These are phyloP conservation scores for Mamestra configurata DNA, from an alignment of 1,140 invertebrate genomes.

Conservation along the genomic window DNA sequence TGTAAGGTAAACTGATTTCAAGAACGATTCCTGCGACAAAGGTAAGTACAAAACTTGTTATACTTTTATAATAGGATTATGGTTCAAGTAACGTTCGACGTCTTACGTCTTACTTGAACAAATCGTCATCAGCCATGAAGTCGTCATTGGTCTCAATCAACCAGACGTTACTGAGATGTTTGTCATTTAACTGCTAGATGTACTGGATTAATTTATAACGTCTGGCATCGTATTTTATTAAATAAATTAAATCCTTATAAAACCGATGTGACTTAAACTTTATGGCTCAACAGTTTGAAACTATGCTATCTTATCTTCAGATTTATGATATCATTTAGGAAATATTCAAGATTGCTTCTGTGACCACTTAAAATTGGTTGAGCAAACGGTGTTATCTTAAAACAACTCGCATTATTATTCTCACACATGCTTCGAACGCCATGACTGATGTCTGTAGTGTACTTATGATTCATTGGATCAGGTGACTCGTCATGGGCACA, in stretches of 20 bases:
- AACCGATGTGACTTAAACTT: constrained; percentile 1
- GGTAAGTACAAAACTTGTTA: constrained; percentile 31
- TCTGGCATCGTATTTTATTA: constrained; percentile 1
- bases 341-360: constrained; percentile 20
- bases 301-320: constrained; percentile 26
- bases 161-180: background rate
- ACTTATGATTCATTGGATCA: constrained; percentile 39
- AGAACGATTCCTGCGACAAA: constrained; percentile 1
- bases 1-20: constrained; percentile 13
- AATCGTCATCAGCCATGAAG: constrained; percentile 7
- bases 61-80: background rate
- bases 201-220: background rate
- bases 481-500: constrained; percentile 25
- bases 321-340: constrained; percentile 33
- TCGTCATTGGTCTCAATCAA: background rate
- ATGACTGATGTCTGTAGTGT: constrained; percentile 24
- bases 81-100: background rate
- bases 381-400: constrained; percentile 7
- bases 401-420: constrained; percentile 1
- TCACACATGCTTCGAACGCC: constrained; percentile 20
- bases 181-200: background rate
- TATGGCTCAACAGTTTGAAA: background rate
- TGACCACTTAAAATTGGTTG: background rate
- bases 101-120: background rate
- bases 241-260: background rate